Conservation (phyloP, 2,797 vertebrate genomes). For the Okamejei kenojei region DNA sequence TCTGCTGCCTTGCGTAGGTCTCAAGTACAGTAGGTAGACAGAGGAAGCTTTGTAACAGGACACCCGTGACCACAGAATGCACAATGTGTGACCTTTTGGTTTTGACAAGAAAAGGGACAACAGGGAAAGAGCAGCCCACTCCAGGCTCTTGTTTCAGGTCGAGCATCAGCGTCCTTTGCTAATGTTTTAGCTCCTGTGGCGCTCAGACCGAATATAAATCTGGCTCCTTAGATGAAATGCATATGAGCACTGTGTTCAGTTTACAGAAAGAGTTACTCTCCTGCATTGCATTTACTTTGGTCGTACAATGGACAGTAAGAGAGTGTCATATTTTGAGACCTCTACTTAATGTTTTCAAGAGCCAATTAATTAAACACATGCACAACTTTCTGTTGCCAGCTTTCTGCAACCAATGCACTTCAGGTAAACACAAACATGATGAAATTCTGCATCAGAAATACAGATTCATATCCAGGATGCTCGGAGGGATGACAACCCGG, state of each 20-base stretch:
- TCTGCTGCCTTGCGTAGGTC: constrained; percentile 65
- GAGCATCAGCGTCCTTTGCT: constrained; percentile 46
- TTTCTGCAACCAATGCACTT: background rate
- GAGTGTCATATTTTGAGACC: background rate
- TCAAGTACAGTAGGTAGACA: constrained; percentile 62
- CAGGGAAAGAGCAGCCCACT: constrained; percentile 58
- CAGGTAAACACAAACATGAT: background rate
- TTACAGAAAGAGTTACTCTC: background rate
- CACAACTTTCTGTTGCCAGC: background rate
- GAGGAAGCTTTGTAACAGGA: constrained; percentile 85
- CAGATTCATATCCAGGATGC: background rate
- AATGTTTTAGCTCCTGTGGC: constrained; percentile 47
- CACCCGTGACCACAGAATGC: constrained; percentile 65
- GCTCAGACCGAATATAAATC: constrained; percentile 37
- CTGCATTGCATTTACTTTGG: background rate
- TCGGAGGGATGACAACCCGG: too few species aligned
- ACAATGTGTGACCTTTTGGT: constrained; percentile 51
- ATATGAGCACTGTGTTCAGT: background rate
- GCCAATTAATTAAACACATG: background rate
- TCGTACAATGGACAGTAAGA: background rate
- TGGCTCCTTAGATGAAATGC: background rate
- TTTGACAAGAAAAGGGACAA: constrained; percentile 62
- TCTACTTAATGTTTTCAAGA: background rate
- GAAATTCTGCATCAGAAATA: background rate
- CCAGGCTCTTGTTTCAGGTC: constrained; percentile 57